Conservation (phyloP, 1,140 invertebrate species). For the Pristionchus pacificus region DNA sequence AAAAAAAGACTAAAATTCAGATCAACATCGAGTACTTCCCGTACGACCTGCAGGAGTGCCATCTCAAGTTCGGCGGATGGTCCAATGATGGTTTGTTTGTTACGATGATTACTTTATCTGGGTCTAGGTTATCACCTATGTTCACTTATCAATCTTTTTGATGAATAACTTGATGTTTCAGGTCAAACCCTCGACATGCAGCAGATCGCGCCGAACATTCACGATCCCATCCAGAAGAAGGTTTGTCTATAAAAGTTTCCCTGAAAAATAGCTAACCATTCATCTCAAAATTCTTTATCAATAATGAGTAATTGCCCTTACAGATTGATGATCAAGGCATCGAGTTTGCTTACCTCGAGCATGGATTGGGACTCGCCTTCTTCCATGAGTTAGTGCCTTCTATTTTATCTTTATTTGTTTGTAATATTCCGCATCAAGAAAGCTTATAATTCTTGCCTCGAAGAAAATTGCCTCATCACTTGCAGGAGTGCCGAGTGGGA, state of each 20-base stretch:
- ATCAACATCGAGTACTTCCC: constrained; percentile 90
- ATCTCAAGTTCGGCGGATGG: constrained; percentile 97
- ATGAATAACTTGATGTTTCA: constrained; percentile 7
- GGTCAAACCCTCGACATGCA: constrained; percentile 21
- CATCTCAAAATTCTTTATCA: not conserved
- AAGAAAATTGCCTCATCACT: too few relatives aligned
- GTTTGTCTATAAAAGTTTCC: too few relatives aligned
- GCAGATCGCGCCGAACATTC: constrained; percentile 24
- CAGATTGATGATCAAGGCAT: constrained; percentile 45
- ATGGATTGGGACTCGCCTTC: constrained; percentile 52
- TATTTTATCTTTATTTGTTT: not conserved
- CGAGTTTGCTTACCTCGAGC: constrained; percentile 47
- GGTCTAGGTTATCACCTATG: constrained; percentile 34
- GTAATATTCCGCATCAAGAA: too few relatives aligned
- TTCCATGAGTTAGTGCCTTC: constrained; percentile 44
- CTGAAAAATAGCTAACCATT: too few relatives aligned
- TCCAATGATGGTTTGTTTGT: constrained; percentile 83
- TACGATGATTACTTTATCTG: constrained; percentile 42
- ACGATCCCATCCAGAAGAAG: constrained; percentile 1
- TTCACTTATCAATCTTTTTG: not conserved
- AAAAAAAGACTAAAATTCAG: too few relatives aligned
- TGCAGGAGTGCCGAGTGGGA: constrained; percentile 89
- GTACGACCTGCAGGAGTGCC: constrained; percentile 86
- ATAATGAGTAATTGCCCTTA: constrained; percentile 36
- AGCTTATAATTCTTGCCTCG: too few relatives aligned